phyloP scores from a whole-genome alignment of 2,888 invertebrate species.

The Microchrysa polita region DNA sequence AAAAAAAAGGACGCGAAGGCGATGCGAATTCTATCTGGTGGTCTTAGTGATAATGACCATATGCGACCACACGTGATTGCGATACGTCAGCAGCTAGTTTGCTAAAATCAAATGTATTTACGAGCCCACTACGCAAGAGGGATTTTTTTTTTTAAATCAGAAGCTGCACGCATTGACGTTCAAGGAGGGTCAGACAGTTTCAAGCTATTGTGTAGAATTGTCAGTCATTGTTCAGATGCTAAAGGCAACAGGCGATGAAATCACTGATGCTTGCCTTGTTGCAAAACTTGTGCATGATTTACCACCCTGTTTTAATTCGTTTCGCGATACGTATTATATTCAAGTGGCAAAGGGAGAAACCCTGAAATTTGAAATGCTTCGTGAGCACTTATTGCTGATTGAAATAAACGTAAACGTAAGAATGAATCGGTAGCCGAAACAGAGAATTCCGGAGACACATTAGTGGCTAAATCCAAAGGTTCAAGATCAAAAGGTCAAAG shows the following conservation, averaged over 20 bases:
- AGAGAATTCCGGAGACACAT: constrained; percentile 12
- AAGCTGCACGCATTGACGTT: constrained; percentile 9
- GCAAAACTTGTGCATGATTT: constrained; percentile 15
- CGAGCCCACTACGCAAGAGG: background rate
- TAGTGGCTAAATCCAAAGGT: background rate
- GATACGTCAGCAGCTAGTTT: background rate
- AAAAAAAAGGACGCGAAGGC: background rate
- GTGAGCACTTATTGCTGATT: constrained; percentile 9
- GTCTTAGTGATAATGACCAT: background rate
- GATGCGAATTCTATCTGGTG: background rate
- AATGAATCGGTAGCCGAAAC: background rate
- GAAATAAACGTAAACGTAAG: background rate
- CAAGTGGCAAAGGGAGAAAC: constrained; percentile 8
- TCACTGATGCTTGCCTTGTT: constrained; percentile 20
- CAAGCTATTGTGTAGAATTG: constrained; percentile 18
- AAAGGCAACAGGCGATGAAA: constrained; percentile 13
- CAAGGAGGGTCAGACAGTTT: background rate
- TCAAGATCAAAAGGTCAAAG: background rate
- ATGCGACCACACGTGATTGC: background rate
- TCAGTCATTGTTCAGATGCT: constrained; percentile 9
- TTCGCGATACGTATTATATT: background rate
- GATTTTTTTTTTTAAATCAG: constrained; percentile 14
- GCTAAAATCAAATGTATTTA: background rate
- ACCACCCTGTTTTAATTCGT: constrained; percentile 13
- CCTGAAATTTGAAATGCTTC: constrained; percentile 15